Conservation (phyloP, 2,888 invertebrate genomes). For the Suillia variegata region DNA sequence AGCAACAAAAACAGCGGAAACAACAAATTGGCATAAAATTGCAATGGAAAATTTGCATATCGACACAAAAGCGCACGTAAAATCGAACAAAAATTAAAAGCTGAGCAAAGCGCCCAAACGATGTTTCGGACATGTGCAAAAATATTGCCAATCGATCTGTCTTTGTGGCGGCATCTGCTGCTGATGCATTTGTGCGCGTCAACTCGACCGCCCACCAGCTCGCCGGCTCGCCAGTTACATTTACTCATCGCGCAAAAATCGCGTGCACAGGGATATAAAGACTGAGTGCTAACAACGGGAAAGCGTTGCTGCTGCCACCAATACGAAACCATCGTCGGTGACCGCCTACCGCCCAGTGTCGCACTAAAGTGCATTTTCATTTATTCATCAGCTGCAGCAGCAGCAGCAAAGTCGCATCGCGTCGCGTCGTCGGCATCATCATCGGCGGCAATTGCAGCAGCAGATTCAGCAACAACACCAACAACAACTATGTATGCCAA, state of each 20-base stretch:
- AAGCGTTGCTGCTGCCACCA: no score
- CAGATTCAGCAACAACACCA: no score
- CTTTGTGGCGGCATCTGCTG: slow-evolving; percentile 1
- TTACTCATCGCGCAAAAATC: slow-evolving; percentile 1
- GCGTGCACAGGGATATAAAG: neutral
- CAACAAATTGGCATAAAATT: slow-evolving; percentile 13
- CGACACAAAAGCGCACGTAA: neutral
- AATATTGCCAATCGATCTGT: neutral
- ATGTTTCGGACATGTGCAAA: no score
- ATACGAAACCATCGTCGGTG: no score
- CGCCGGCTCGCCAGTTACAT: no score
- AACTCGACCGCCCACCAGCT: no score
- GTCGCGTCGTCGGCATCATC: neutral
- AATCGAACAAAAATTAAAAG: neutral
- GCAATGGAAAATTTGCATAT: slow-evolving; percentile 8
- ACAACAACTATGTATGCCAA: no score
- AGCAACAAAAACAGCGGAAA: neutral
- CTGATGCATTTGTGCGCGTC: neutral
- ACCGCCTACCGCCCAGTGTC: slow-evolving; percentile 11
- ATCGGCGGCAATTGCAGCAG: no score
- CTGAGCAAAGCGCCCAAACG: no score
- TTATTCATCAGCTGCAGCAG: slow-evolving; percentile 27
- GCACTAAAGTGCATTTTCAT: slow-evolving; percentile 32
- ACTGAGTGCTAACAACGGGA: neutral
- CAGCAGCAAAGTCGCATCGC: neutral